Evolutionary conservation across 2,888 invertebrate species (phyloP), one percentile per base, ranked within the genome.

Genomic region (Melanostoma mellinum): DNA sequence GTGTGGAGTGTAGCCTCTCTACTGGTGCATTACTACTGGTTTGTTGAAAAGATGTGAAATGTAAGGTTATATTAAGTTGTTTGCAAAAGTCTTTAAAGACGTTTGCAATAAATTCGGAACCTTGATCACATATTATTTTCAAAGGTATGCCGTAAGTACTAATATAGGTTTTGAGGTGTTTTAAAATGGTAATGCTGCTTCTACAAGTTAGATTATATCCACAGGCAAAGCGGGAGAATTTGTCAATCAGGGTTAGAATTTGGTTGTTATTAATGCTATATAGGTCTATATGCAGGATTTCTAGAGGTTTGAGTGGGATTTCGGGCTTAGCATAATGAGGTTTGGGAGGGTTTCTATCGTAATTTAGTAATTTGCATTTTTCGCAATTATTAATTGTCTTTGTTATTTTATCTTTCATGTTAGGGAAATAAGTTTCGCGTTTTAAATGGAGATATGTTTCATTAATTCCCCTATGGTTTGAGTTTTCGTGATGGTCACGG

Each of bases 391-490:
- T 63, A 1, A 63, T 50, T 2, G 50, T 77, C 56, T 40, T 30
- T n/a, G 68, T 56, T 32, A 75, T 75, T 55, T 60, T 75, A 6
- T 53, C 30, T 36, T 68, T 69, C 69, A 76, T 76, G 38, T 61
- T 35, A 2, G 68, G 61, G n/a, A 63, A 77, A 35, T 50, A 71
- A 4, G 36, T 2, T 46, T 75, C 46, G 6, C 75, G 32, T 75
- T 75, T 68, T 1, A 67, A 8, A 46, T 85, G 85, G 1, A 36
- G 10, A 6, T 73, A 10, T 0, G 82, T 80, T 73, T 85, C 82
- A 33, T 65, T 84, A 8, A 85, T 84, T 2, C 86, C 82, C 60
- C 86, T 79, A 58, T 86, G 85, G 55, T 85, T 85, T 20, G 40
- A 76, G 35, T 72, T 63, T 20, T 56, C 63, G 20, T 86, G 85